Percentiles rank a stretch among this genome's conserved stretches.
Conservation (phyloP, 2,888 invertebrate species). For the Dyspetes luteomarginatus region DNA sequence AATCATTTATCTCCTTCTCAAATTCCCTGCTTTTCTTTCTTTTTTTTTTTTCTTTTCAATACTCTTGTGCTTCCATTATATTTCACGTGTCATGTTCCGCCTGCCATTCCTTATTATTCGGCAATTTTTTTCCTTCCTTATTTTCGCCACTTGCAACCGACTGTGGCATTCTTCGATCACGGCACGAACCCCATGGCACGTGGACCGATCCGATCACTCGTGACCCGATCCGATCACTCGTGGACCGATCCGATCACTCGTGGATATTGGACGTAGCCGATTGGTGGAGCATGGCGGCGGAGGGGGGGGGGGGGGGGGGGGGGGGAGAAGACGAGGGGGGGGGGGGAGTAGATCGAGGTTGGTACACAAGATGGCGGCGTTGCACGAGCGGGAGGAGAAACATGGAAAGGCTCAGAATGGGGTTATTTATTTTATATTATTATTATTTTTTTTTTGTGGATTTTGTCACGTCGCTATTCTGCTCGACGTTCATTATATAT, state of each 20-base stretch:
- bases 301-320: background rate
- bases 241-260: background rate
- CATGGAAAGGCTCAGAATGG: conserved; percentile 27
- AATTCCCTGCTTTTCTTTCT: background rate
- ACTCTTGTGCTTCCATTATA: background rate
- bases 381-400: background rate
- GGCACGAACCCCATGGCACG: too few relatives aligned
- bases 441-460: background rate
- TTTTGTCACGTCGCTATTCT: background rate
- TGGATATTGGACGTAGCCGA: background rate
- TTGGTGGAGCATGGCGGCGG: background rate
- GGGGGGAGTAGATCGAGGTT: background rate
- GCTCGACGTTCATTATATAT: conserved; percentile 55
- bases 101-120: background rate
- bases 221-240: background rate
- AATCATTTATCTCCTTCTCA: background rate
- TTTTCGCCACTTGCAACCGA: too few relatives aligned
- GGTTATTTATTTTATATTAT: background rate
- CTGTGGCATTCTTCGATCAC: too few relatives aligned
- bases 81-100: background rate
- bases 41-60: background rate
- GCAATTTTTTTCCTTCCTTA: too few relatives aligned
- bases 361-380: background rate
- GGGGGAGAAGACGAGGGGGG: background rate
- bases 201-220: background rate